Evolutionary conservation across 2,888 invertebrate genomes (phyloP).

Genomic region (Nemapogon koenigi): DNA sequence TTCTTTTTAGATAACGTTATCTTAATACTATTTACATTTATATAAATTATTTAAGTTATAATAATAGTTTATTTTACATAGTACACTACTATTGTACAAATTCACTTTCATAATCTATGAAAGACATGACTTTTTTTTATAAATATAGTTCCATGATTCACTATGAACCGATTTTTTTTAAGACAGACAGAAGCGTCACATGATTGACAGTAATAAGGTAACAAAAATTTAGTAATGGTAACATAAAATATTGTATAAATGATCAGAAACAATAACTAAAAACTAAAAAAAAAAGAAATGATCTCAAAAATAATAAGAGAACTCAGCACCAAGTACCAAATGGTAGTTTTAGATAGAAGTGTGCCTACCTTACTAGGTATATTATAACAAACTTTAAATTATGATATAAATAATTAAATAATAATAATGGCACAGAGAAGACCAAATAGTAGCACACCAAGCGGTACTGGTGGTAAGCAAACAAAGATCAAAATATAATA

Average conservation of each 20-base stretch:
- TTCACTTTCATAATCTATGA: slow-evolving; percentile 38
- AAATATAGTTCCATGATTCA: slow-evolving; percentile 1
- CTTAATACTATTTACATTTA: slow-evolving; percentile 60
- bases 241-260: slow-evolving; percentile 20
- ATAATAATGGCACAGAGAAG: slow-evolving; percentile 63
- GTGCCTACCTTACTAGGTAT: slow-evolving; percentile 35
- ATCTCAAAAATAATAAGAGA: slow-evolving; percentile 34
- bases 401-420: slow-evolving; percentile 49
- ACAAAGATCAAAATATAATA: neutral
- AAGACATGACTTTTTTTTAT: slow-evolving; percentile 42
- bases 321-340: slow-evolving; percentile 59
- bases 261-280: slow-evolving; percentile 20
- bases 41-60: slow-evolving; percentile 51
- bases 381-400: slow-evolving; percentile 37
- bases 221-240: slow-evolving; percentile 34
- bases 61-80: slow-evolving; percentile 52
- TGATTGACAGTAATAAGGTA: slow-evolving; percentile 25
- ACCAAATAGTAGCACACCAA: slow-evolving; percentile 45
- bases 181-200: slow-evolving; percentile 18
- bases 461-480: slow-evolving; percentile 1
- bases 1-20: slow-evolving; percentile 33
- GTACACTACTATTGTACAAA: slow-evolving; percentile 58
- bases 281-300: slow-evolving; percentile 29
- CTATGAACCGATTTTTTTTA: no score
- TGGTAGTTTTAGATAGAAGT: slow-evolving; percentile 39